Conservation (phyloP, 2,797 vertebrate species). For the Nannoperca australis region DNA sequence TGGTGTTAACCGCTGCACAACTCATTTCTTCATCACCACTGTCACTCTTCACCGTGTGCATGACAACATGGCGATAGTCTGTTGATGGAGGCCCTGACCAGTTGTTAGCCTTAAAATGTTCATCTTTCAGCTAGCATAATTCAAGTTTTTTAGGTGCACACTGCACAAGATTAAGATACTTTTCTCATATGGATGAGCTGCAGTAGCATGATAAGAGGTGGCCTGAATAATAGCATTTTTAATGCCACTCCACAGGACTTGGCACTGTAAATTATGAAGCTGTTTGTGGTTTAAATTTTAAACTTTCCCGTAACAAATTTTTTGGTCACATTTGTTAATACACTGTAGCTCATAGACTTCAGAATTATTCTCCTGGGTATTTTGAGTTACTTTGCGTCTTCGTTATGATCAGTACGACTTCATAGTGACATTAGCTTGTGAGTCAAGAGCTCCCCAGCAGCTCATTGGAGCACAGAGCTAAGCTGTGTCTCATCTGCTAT, state of each 20-base stretch:
- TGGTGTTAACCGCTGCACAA: conserved; percentile 68
- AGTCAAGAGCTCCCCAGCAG: not conserved
- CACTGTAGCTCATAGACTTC: not conserved
- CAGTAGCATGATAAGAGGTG: not conserved
- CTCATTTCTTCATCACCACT: conserved; percentile 67
- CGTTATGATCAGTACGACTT: not conserved
- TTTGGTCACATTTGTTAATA: not conserved
- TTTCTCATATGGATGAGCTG: not conserved
- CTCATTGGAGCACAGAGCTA: not conserved
- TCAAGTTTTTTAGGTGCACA: not conserved
- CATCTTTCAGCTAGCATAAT: not conserved
- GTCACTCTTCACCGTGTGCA: conserved; percentile 71
- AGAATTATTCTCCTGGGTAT: not conserved
- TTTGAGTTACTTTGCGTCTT: not conserved
- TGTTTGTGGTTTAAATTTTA: not conserved
- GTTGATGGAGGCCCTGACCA: conserved; percentile 34
- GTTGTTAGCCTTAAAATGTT: not conserved
- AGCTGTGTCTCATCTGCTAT: conserved; percentile 27
- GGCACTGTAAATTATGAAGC: not conserved
- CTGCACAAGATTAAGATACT: not conserved
- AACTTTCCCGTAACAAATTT: not conserved
- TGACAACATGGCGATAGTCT: conserved; percentile 53
- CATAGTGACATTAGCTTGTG: not conserved
- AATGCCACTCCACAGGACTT: not conserved
- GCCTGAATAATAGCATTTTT: not conserved